Conservation (phyloP, 2,113 vertebrate species). For the Suricata suricatta region DNA sequence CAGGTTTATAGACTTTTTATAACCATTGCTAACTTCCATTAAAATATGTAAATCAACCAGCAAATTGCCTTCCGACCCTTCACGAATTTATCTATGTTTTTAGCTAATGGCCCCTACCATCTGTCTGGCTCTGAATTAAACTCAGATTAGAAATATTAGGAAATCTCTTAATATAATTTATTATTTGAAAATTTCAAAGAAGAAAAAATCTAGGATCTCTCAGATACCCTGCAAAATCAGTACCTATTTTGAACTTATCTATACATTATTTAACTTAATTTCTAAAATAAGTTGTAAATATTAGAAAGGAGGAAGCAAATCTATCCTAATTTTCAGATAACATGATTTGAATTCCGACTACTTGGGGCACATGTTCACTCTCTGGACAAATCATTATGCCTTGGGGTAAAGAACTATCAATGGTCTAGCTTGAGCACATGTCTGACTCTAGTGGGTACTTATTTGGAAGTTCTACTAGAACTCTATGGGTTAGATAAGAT, state of each 20-base stretch:
- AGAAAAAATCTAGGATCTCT: not conserved
- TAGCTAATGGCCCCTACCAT: not conserved
- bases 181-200: not conserved
- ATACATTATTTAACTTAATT: constrained; percentile 6
- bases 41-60: constrained; percentile 33
- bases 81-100: not conserved
- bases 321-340: not conserved
- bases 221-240: not conserved
- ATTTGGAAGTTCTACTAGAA: not conserved
- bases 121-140: not conserved
- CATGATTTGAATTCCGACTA: not conserved
- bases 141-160: not conserved
- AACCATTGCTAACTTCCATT: not conserved
- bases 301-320: not conserved
- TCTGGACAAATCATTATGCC: not conserved
- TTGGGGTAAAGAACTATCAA: not conserved
- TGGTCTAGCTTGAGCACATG: not conserved
- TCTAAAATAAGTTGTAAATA: not conserved
- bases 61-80: not conserved
- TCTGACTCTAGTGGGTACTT: not conserved
- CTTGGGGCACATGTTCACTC: not conserved
- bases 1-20: not conserved
- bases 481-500: not conserved
- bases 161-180: not conserved
- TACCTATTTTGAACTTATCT: not conserved